Evolutionary conservation across 2,113 vertebrate genomes (phyloP).

Genomic region (Xiphorhynchus elegans): DNA sequence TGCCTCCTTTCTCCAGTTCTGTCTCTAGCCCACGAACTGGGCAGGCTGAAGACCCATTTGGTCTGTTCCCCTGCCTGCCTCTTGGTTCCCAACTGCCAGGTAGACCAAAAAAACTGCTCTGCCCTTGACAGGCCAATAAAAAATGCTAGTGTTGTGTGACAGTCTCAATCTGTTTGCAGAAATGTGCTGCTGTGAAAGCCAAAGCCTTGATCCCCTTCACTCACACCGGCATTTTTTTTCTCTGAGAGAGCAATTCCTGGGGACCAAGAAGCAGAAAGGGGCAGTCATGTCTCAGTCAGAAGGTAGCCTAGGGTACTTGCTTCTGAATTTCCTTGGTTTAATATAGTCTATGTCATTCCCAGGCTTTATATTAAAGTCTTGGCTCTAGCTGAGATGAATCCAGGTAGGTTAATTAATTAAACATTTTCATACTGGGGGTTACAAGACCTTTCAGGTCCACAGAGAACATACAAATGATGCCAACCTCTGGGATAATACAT

Average conservation of each 20-base stretch:
- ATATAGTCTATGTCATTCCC: not conserved
- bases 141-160: not conserved
- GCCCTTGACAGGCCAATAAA: not conserved
- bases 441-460: conserved; percentile 7
- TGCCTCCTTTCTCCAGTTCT: not conserved
- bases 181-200: not conserved
- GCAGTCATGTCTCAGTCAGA: not conserved
- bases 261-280: not conserved
- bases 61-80: not conserved
- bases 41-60: not conserved
- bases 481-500: not conserved
- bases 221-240: not conserved
- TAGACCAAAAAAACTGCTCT: not conserved
- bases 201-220: not conserved
- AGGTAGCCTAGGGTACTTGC: not conserved
- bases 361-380: not conserved
- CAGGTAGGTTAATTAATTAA: conserved; percentile 40
- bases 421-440: not conserved
- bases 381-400: not conserved
- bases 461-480: not conserved
- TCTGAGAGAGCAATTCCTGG: not conserved
- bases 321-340: not conserved
- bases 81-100: not conserved
- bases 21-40: not conserved
- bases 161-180: not conserved